phyloP scores from a whole-genome alignment of 2,888 invertebrate genomes.

The Scrobipalpa atriplicella region DNA sequence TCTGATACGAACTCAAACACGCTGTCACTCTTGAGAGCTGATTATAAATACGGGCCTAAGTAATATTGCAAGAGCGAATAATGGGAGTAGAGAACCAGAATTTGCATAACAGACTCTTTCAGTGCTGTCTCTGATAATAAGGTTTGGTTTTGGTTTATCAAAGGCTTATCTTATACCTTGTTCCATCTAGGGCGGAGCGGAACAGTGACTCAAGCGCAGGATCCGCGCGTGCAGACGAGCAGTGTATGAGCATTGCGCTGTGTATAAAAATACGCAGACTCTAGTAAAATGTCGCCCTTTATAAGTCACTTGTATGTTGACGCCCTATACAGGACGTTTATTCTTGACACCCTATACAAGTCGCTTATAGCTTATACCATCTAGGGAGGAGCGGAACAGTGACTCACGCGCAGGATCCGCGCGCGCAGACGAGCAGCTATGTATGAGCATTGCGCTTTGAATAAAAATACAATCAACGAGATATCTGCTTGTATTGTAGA shows the following conservation, averaged over 20 bases:
- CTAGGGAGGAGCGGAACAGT: conserved; percentile 22
- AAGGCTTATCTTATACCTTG: conserved; percentile 8
- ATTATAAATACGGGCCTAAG: too few relatives aligned
- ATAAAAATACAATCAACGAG: conserved; percentile 13
- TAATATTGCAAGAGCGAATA: too few relatives aligned
- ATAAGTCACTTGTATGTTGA: too few relatives aligned
- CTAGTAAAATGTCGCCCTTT: too few relatives aligned
- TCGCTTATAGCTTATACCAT: not conserved
- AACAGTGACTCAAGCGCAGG: conserved; percentile 26
- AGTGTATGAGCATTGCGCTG: conserved; percentile 17
- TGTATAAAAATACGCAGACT: conserved; percentile 21
- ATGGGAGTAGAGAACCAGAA: too few relatives aligned
- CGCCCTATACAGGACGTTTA: too few relatives aligned
- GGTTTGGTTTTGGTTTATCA: too few relatives aligned
- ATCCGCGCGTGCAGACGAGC: conserved; percentile 28
- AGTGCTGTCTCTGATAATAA: too few relatives aligned
- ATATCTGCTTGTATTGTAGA: not conserved
- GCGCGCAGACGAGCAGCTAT: conserved; percentile 29
- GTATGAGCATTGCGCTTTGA: conserved; percentile 16
- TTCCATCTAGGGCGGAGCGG: not conserved
- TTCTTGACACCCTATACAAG: not conserved
- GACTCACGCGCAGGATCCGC: conserved; percentile 26
- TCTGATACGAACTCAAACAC: too few relatives aligned
- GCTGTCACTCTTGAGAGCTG: too few relatives aligned
- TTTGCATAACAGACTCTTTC: too few relatives aligned